These are phyloP conservation scores for Neoarius graeffei DNA, from an alignment of 2,113 vertebrate genomes.

Conservation along the genomic window DNA sequence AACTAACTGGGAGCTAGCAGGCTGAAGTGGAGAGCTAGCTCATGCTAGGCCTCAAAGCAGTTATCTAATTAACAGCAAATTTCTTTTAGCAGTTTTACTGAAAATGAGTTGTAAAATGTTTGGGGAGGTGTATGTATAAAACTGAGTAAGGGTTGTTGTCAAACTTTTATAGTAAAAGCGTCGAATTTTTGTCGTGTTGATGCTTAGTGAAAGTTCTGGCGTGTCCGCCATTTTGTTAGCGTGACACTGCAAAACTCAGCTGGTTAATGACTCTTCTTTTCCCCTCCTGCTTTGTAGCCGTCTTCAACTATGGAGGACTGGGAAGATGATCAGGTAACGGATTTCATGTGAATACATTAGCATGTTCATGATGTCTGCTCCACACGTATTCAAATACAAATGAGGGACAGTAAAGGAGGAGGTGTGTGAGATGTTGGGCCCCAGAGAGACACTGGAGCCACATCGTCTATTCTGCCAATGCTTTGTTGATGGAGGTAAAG, in stretches of 20 bases:
- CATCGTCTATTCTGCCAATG: neutral
- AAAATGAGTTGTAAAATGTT: neutral
- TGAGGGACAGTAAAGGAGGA: neutral
- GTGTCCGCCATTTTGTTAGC: neutral
- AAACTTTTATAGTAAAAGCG: neutral
- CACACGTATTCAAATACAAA: neutral
- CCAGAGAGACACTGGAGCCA: neutral
- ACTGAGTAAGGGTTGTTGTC: neutral
- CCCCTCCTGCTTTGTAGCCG: neutral
- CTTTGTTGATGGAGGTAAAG: neutral
- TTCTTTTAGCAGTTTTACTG: neutral
- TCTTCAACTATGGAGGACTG: constrained; percentile 48
- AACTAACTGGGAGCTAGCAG: neutral
- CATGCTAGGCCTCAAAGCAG: neutral
- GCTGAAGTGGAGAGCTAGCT: neutral
- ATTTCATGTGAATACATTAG: neutral
- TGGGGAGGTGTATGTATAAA: neutral
- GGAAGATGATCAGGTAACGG: constrained; percentile 53
- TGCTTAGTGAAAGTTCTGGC: neutral
- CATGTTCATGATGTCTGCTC: neutral
- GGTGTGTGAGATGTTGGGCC: neutral
- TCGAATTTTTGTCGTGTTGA: neutral
- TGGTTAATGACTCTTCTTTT: neutral
- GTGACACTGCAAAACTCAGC: neutral
- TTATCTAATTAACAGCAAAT: neutral